Evolutionary conservation across 2,888 invertebrate species (phyloP).

Genomic region (Geophilus truncorum): DNA sequence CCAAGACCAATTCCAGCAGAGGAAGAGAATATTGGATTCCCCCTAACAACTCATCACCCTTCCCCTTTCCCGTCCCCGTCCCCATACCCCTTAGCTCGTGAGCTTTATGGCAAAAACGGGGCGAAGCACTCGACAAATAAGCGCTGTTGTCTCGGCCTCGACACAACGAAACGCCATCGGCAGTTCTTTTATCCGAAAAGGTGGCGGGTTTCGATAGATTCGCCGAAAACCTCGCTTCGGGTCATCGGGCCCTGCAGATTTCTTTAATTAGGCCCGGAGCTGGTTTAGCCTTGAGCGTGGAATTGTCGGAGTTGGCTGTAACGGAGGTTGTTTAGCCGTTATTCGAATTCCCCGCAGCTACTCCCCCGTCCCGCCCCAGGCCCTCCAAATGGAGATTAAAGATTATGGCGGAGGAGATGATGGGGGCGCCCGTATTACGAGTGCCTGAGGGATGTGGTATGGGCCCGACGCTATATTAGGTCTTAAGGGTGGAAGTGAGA

Average conservation of each 20-base stretch:
- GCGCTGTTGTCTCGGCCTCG: neutral
- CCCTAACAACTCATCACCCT: no score
- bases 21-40: neutral
- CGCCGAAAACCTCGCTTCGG: no score
- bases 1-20: neutral
- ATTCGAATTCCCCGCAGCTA: no score
- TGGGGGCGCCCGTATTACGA: neutral
- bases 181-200: neutral
- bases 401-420: neutral
- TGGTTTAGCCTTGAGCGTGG: no score
- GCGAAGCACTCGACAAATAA: conserved; percentile 10
- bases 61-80: no score
- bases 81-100: neutral
- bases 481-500: neutral
- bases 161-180: neutral
- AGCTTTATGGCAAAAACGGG: neutral
- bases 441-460: no score
- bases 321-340: neutral
- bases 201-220: no score
- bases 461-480: neutral
- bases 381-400: neutral
- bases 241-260: no score
- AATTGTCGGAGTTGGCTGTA: neutral
- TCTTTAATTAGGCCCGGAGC: neutral
- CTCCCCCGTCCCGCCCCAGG: no score